Percentiles rank a stretch among this genome's conserved stretches.
Conservation (phyloP, 2,113 vertebrate genomes). For the Phalacrocorax pelagicus region DNA sequence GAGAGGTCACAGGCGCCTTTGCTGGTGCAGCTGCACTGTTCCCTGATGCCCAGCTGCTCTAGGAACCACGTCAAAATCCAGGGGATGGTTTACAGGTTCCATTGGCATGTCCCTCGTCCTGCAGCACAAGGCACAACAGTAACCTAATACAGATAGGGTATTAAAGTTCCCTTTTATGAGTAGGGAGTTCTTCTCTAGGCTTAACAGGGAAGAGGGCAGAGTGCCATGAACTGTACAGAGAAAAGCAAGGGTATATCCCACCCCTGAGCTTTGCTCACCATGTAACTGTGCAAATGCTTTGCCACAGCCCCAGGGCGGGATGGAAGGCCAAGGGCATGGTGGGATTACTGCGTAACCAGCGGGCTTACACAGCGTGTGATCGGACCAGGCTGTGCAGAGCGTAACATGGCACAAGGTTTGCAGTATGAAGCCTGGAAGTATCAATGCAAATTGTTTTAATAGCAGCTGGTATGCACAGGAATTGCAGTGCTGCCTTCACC, state of each 20-base stretch:
- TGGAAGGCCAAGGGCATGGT: not conserved
- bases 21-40: not conserved
- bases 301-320: not conserved
- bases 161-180: not conserved
- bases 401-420: not conserved
- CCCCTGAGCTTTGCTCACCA: not conserved
- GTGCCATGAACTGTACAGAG: not conserved
- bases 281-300: not conserved
- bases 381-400: not conserved
- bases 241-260: not conserved
- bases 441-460: not conserved
- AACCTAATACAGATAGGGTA: not conserved
- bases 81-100: not conserved
- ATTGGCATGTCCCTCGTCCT: fast-evolving
- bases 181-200: not conserved
- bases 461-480: not conserved
- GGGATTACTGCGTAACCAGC: not conserved
- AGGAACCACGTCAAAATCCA: not conserved
- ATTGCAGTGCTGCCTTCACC: not conserved
- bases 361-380: not conserved
- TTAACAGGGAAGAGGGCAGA: not conserved
- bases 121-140: not conserved
- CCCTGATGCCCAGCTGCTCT: not conserved
- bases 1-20: not conserved
- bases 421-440: not conserved